Percentiles rank a stretch among this genome's conserved stretches.
These are phyloP conservation scores for Coptodon bakossiorum DNA, from an alignment of 2,113 vertebrate genomes.

Conservation along the genomic window DNA sequence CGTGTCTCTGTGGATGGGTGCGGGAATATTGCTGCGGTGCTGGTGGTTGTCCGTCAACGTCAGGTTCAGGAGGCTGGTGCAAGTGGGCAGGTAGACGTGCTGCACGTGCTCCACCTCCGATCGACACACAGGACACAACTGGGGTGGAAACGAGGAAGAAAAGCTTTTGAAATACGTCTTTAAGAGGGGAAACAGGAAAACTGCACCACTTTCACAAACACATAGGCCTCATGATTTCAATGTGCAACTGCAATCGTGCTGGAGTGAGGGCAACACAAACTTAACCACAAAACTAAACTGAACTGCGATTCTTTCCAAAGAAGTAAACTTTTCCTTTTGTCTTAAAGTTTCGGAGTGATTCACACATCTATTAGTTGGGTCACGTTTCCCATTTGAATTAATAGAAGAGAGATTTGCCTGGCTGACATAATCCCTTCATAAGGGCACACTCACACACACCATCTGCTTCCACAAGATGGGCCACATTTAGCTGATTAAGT, in stretches of 20 bases:
- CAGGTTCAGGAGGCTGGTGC: slow-evolving; percentile 92
- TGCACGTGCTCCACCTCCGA: slow-evolving; percentile 89
- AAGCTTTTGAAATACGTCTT: not conserved
- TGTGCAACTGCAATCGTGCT: not conserved
- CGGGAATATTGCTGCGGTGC: slow-evolving; percentile 38
- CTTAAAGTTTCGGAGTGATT: not conserved
- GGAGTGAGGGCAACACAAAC: not conserved
- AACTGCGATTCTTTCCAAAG: not conserved
- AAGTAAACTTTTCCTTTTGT: not conserved
- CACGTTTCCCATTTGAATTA: slow-evolving; percentile 7
- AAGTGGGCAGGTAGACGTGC: slow-evolving; percentile 94
- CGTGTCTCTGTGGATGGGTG: slow-evolving; percentile 56
- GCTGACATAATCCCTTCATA: slow-evolving; percentile 44
- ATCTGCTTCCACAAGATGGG: slow-evolving; percentile 18
- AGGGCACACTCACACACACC: not conserved
- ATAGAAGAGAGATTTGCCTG: slow-evolving; percentile 20
- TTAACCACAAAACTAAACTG: not conserved
- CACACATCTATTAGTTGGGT: slow-evolving; percentile 1
- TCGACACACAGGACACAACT: slow-evolving; percentile 92
- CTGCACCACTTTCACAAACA: not conserved
- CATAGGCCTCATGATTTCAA: not conserved
- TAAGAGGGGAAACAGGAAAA: not conserved
- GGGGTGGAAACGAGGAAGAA: not conserved
- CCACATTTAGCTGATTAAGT: slow-evolving; percentile 47
- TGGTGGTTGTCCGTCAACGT: slow-evolving; percentile 72